phyloP scores from a whole-genome alignment of 1,140 invertebrate species.

The Pemphigus obesinymphae region DNA sequence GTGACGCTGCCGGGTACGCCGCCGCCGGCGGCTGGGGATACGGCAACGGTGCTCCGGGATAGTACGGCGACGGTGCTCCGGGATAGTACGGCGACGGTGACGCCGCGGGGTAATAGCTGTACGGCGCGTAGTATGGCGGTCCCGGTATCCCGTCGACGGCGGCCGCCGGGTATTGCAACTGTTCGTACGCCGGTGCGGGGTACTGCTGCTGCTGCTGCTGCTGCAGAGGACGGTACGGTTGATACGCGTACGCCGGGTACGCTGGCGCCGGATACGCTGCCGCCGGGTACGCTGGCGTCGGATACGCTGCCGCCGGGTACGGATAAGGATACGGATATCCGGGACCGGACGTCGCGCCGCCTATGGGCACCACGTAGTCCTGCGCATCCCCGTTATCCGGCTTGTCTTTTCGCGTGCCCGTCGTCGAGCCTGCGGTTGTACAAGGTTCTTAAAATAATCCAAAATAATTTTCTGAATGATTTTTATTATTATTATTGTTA shows the following conservation, averaged over 20 bases:
- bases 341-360: background rate
- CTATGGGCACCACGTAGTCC: constrained; percentile 8
- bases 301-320: background rate
- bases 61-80: background rate
- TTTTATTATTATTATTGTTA: background rate
- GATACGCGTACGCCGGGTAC: background rate
- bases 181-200: background rate
- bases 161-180: background rate
- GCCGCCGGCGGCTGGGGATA: background rate
- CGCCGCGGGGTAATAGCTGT: background rate
- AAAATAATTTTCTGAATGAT: background rate
- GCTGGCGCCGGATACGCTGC: background rate
- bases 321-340: constrained; percentile 26
- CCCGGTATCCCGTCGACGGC: background rate
- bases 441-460: constrained; percentile 28
- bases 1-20: background rate
- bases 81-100: background rate
- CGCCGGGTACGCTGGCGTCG: background rate
- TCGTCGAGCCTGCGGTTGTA: constrained; percentile 10
- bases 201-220: background rate
- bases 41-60: background rate
- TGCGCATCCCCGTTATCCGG: constrained; percentile 3
- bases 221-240: background rate
- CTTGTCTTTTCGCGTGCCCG: constrained; percentile 33
- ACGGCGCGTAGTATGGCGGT: background rate